Conservation (phyloP, 2,797 vertebrate genomes). For the Sarcoramphus papa region DNA sequence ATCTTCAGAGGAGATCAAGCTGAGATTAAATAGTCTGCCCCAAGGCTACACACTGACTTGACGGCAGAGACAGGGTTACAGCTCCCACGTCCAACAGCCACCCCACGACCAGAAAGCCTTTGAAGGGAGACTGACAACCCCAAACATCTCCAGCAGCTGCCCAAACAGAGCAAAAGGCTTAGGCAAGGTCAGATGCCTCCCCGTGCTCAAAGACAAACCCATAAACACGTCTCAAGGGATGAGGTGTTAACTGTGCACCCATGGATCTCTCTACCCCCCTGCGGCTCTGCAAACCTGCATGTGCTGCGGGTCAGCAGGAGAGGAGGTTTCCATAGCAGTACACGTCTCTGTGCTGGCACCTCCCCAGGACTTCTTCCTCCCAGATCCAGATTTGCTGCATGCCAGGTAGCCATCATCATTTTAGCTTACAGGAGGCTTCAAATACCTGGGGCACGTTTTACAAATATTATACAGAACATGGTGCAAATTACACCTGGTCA, state of each 20-base stretch:
- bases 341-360: neutral
- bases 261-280: fast-evolving
- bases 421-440: neutral
- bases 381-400: neutral
- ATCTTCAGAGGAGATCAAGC: neutral
- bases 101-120: neutral
- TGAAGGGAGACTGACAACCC: neutral
- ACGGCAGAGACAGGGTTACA: neutral
- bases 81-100: neutral
- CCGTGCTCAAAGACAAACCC: neutral
- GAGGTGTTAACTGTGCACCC: neutral
- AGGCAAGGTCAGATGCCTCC: neutral
- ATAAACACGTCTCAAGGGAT: neutral
- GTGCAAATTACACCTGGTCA: neutral
- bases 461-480: neutral
- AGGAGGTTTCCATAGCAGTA: neutral
- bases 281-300: neutral
- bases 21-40: slow-evolving; percentile 2
- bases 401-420: neutral
- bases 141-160: neutral
- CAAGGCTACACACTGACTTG: neutral
- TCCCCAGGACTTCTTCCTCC: neutral
- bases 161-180: neutral
- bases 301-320: neutral
- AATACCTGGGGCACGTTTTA: neutral